Evolutionary conservation across 2,113 vertebrate genomes (phyloP), one percentile per base, ranked within the genome.

Genomic region (Syngnathoides biaculeatus): DNA sequence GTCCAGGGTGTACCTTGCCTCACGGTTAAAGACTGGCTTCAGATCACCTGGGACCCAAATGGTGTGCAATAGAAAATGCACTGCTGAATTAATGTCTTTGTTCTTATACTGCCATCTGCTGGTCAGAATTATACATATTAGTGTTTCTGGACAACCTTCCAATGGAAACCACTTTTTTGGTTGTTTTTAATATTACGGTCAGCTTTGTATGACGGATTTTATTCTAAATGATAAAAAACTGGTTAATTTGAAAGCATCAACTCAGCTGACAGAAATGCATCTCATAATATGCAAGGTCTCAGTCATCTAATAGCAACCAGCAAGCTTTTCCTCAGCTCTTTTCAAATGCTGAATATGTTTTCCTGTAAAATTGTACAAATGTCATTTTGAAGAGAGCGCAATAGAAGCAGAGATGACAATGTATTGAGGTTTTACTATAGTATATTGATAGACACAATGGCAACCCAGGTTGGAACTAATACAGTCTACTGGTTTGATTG

Each of bases 51-150:
- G 2, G 13, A 43, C 42, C 9, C 42, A 5, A 35, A 35, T 13
- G n/a, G 11, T 9, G 24, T 13, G 52, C 12, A 2, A 9, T 14
- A 3, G 22, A 14, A 26, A 15, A 57, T 30, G 14, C 14, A 57
- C 30, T 6, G 8, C 3, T 14, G 22, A 2, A 17, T 30, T 30
- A 4, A 27, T 60, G 75, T 86, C 79, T 27, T 88, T 84, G 73
- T 78, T 73, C 78, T 80, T 24, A 79, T 80, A 82, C 78, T 88
- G 86, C 89, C 89, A 85, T 83, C 89, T 89, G 75, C 89, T 90
- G 89, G 89, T 61, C 61, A 26, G 55, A 77, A 38, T 59, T 61
- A 61, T 42, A 42, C 13, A 45, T 6, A 43, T 17, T 27, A 15
- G 26, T 26, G 52, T 2, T 55, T 8, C 5, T 13, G 52, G n/a